Base-by-base conservation (phyloP, 2,113 vertebrate species). In the Salvelinus namaycush region DNA sequence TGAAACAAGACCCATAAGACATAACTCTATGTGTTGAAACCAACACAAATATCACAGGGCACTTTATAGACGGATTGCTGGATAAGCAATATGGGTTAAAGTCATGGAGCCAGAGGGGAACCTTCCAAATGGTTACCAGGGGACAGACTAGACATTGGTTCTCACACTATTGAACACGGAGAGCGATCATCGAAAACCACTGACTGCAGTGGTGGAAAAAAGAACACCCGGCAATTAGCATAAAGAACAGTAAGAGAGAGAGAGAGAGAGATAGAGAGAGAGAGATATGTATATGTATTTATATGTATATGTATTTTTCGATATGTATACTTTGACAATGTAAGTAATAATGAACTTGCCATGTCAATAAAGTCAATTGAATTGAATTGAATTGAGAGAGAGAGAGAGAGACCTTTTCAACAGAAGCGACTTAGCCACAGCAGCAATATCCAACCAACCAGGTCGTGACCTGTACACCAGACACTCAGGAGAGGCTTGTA, bases 21-120 rank as follows among this genome's bases (percentile, higher is more conserved):
- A 84, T 29, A 79, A 79, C 54, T 76, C 29, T 80, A 62, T 79
- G 80, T 83, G 84, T 79, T 75, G 83, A 84, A 87, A 84, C 81
- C 2, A 68, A 83, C 77, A 87, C 81, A 87, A 73, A 31, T 20
- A 84, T 86, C 75, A 81, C 51, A 81, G 31, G 39, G 9, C 20
- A 27, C 57, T 86, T 89, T 81, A 83, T 51, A 72, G 76, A 74
- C 34, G 62, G 62, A 83, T 59, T 66, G 6, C 74, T 81, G 73
- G 73, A 83, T 54, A 77, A 79, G 72, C 82, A 76, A 26, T 75
- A 70, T 39, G 83, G 62, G 76, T 76, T 9, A 20, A 29, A 71
- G 76, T 57, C 73, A 75, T 78, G 73, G 59, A 76, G 26, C 60
- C 73, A 24, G 72, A 51, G 24, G 20, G 60, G 60, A 78, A 54